Conservation (phyloP, 1,140 invertebrate species). For the Centruroides vittatus region DNA sequence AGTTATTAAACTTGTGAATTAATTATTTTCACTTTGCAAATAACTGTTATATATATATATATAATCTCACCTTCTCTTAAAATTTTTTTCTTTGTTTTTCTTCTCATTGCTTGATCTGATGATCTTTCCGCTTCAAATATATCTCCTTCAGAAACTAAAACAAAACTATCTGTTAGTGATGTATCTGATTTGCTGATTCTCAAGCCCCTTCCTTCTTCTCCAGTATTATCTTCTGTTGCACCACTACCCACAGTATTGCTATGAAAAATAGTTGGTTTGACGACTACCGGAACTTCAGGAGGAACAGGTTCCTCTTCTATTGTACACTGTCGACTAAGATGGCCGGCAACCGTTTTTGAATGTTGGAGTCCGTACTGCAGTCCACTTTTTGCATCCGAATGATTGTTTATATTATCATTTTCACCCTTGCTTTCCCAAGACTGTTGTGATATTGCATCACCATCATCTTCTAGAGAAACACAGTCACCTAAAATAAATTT, state of each 20-base stretch:
- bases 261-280: too few relatives aligned
- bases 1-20: too few relatives aligned
- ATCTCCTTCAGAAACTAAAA: slow-evolving; percentile 51
- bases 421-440: too few relatives aligned
- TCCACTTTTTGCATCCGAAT: too few relatives aligned
- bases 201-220: not conserved
- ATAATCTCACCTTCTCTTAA: slow-evolving; percentile 7
- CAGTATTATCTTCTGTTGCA: not conserved
- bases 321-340: not conserved
- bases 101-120: slow-evolving; percentile 13
- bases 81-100: slow-evolving; percentile 4
- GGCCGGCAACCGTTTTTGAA: not conserved
- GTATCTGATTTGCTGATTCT: slow-evolving; percentile 68
- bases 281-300: too few relatives aligned
- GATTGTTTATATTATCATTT: too few relatives aligned
- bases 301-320: not conserved
- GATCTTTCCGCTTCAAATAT: slow-evolving; percentile 21
- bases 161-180: slow-evolving; percentile 78
- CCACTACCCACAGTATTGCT: not conserved
- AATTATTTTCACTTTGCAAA: too few relatives aligned
- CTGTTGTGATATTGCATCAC: slow-evolving; percentile 35
- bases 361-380: not conserved
- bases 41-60: too few relatives aligned
- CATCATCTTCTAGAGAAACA: slow-evolving; percentile 39
- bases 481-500: not conserved